phyloP scores from a whole-genome alignment of 2,888 invertebrate species.

The Drosophila formosana region DNA sequence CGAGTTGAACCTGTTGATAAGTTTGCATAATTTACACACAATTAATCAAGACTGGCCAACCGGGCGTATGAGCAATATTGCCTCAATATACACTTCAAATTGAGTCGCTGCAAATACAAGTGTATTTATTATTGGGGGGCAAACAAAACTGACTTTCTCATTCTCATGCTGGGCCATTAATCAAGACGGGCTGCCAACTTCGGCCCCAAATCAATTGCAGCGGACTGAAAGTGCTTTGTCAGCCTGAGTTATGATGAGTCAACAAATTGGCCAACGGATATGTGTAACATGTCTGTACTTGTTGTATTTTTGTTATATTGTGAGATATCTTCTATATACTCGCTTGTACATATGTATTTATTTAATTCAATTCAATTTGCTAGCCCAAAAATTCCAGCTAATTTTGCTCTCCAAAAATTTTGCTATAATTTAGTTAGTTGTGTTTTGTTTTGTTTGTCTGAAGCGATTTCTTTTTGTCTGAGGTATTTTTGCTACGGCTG shows the following conservation, averaged over 20 bases:
- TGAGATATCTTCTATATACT: background rate
- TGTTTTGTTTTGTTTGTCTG: slow-evolving; percentile 43
- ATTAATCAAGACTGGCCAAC: slow-evolving; percentile 61
- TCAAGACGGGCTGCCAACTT: slow-evolving; percentile 56
- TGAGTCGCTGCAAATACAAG: slow-evolving; percentile 21
- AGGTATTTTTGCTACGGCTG: slow-evolving; percentile 57
- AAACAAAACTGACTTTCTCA: slow-evolving; percentile 37
- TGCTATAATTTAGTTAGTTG: slow-evolving; percentile 58
- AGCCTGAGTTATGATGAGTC: slow-evolving; percentile 74
- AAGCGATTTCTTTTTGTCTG: slow-evolving; percentile 56
- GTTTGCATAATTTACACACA: slow-evolving; percentile 56
- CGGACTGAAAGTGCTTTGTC: slow-evolving; percentile 61
- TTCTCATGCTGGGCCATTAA: slow-evolving; percentile 52
- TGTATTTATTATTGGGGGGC: slow-evolving; percentile 4
- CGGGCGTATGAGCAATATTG: slow-evolving; percentile 42
- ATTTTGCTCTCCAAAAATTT: slow-evolving; percentile 52
- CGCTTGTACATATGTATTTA: slow-evolving; percentile 13
- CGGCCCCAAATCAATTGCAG: slow-evolving; percentile 66
- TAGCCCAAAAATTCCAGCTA: slow-evolving; percentile 59
- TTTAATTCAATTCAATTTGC: slow-evolving; percentile 43
- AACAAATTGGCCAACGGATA: slow-evolving; percentile 71
- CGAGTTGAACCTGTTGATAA: slow-evolving; percentile 37
- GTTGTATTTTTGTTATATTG: slow-evolving; percentile 9
- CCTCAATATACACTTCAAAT: slow-evolving; percentile 19
- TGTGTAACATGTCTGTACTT: slow-evolving; percentile 57